Base-by-base conservation (phyloP, 1,140 invertebrate species). In the Anastrepha ludens region DNA sequence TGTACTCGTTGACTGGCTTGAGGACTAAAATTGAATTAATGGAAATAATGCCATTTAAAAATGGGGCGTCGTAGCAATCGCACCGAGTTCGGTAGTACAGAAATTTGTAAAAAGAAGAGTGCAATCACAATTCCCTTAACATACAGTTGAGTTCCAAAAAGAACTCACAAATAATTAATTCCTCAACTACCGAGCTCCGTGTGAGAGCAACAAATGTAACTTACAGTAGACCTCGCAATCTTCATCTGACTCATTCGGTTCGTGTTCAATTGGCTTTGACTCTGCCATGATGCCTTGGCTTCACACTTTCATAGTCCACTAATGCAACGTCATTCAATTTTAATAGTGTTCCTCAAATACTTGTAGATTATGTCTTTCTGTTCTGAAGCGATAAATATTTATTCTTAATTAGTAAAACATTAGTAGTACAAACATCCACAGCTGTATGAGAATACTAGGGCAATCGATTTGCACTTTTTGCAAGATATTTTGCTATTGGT, bases 181-280 rank as follows among this genome's bases (percentile, higher is more conserved):
- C 8, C 41, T 65, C 0, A 86, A 67, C 11, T 47, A 86, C 29
- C 3, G 86, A 87, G 60, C 62, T 65, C 1, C 2, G 6, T 67
- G 20, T 50, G 44, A 15, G 2, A 50, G 13, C 50, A 55, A 20
- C 6, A 9, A 29, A 87, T 50, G n/a, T 67, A 47, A 91, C 91
- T 93, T 90, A 93, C 92, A 93, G 88, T 93, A 93, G 86, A 93
- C 92, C 92, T 99, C 98, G 97, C 97, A 99, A 91, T 99, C 98
- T 87, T 98, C 97, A 92, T 98, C 98, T 87, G 97, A 98, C 93
- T 99, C 97, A 60, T 81, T 81, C 8, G 97, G 94, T 91, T 98
- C 97, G 92, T 98, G 98, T 92, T 20, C 74, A 13, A 3, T 20
- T 20, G 17, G 0, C 20, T 9, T 81, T 55, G 20, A 0, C 47